These are phyloP conservation scores for Malthinus seriepunctatus DNA, from an alignment of 2,888 invertebrate genomes.

Conservation along the genomic window DNA sequence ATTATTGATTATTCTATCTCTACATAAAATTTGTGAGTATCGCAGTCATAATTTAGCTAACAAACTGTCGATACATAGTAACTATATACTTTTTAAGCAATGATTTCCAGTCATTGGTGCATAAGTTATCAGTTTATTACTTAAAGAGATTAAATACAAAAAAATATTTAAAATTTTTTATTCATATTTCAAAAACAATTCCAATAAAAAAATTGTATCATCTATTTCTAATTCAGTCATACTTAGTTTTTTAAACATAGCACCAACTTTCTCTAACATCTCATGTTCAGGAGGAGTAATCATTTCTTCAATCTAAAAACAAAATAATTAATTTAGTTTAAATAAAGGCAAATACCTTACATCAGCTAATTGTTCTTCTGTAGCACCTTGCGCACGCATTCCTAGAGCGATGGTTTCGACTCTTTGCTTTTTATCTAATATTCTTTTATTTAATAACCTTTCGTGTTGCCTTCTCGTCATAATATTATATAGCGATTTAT, in stretches of 20 bases:
- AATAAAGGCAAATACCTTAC: conserved; percentile 54
- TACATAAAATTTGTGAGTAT: too few relatives aligned
- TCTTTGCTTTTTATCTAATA: conserved; percentile 85
- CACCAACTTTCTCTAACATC: conserved; percentile 74
- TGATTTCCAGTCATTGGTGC: too few relatives aligned
- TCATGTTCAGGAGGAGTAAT: conserved; percentile 84
- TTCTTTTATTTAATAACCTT: conserved; percentile 70
- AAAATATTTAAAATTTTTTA: conserved; percentile 22
- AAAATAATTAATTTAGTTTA: conserved; percentile 19
- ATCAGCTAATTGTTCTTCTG: conserved; percentile 79
- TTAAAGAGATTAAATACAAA: too few relatives aligned
- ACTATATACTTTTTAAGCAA: too few relatives aligned
- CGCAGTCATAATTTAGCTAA: too few relatives aligned
- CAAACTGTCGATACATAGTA: too few relatives aligned
- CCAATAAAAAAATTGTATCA: conserved; percentile 79
- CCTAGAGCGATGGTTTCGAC: conserved; percentile 81
- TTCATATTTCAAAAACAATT: conserved; percentile 71
- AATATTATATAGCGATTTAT: conserved; percentile 71
- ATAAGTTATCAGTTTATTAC: too few relatives aligned
- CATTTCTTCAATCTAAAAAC: conserved; percentile 78
- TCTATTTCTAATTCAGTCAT: conserved; percentile 80
- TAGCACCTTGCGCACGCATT: conserved; percentile 77
- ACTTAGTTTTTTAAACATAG: conserved; percentile 75
- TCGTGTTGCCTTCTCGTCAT: conserved; percentile 69
- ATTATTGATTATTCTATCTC: too few relatives aligned